Conservation (phyloP, 1,140 invertebrate species). For the Achatina immaculata region DNA sequence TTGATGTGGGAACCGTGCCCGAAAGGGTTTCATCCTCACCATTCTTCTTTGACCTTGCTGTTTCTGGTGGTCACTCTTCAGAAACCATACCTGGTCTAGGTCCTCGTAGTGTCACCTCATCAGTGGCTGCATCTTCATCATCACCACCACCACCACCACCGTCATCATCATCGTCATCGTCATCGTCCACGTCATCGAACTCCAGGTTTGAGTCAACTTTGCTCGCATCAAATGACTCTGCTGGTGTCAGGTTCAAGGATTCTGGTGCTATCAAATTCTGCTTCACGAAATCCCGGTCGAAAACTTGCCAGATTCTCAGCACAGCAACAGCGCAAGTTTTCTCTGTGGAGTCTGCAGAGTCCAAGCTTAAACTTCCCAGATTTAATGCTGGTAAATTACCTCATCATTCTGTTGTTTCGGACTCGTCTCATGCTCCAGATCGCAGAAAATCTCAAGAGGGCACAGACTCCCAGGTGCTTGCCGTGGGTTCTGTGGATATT, state of each 20-base stretch:
- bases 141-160: background rate
- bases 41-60: background rate
- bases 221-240: background rate
- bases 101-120: background rate
- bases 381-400: background rate
- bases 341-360: background rate
- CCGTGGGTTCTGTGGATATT: slow-evolving; percentile 40
- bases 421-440: background rate
- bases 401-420: background rate
- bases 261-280: slow-evolving; percentile 9
- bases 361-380: background rate
- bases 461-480: slow-evolving; percentile 39
- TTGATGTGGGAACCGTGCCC: background rate
- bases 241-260: no score
- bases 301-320: background rate
- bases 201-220: background rate
- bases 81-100: no score
- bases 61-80: background rate
- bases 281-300: slow-evolving; percentile 1
- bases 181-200: background rate
- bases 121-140: background rate
- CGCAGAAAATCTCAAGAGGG: background rate
- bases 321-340: slow-evolving; percentile 6
- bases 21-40: background rate
- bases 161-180: background rate